phyloP scores from a whole-genome alignment of 2,888 invertebrate genomes.

The Caenorhabditis imperialis region DNA sequence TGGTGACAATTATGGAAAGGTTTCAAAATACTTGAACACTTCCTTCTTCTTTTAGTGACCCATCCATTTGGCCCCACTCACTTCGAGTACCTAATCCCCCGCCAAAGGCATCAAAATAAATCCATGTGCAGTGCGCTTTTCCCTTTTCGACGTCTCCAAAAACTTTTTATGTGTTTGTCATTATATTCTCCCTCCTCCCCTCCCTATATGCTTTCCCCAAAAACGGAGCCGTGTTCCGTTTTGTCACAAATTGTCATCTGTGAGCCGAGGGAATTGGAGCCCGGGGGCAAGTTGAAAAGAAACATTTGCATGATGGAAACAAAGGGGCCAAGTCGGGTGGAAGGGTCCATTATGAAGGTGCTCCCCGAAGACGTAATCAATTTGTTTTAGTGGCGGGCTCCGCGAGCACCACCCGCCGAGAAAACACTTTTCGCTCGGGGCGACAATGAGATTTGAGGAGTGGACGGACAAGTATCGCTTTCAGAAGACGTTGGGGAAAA shows the following conservation, averaged over 20 bases:
- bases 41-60: constrained; percentile 43
- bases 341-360: constrained; percentile 34
- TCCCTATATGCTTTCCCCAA: background rate
- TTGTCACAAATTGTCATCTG: constrained; percentile 49
- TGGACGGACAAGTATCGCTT: no score
- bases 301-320: background rate
- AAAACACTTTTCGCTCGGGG: no score
- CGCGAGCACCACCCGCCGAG: no score
- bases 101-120: constrained; percentile 49
- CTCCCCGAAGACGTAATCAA: background rate
- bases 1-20: background rate
- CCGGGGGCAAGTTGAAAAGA: background rate
- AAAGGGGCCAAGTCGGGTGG: constrained; percentile 23
- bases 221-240: constrained; percentile 37
- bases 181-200: background rate
- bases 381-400: constrained; percentile 7
- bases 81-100: constrained; percentile 38
- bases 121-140: constrained; percentile 16
- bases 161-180: constrained; percentile 37
- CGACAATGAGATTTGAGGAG: no score
- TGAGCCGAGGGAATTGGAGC: constrained; percentile 29
- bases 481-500: no score
- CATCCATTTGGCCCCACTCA: constrained; percentile 39
- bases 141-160: constrained; percentile 20
- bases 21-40: background rate